Evolutionary conservation across 2,888 invertebrate species (phyloP), one percentile per base, ranked within the genome.

Genomic region (Metallyticus violacea): DNA sequence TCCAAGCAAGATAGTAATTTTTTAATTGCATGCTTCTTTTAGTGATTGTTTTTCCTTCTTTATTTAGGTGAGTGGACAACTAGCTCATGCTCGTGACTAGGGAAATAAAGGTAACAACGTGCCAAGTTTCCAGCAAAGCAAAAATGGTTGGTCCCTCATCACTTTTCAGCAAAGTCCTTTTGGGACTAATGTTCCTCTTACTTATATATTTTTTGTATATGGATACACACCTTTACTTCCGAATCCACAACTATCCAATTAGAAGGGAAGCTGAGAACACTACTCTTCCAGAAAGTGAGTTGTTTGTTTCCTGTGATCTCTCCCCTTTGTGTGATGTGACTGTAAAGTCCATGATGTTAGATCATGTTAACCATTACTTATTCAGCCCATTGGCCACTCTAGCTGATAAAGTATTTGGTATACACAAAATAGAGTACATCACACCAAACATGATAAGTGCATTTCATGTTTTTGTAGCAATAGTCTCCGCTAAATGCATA

Each of bases 401-500:
- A 27, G 92, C 96, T 62, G 97, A 97, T 90, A 91, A 94, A 89
- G 91, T 95, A 6, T 91, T 96, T 27, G 93, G 94, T 1, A 94
- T 96, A 89, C 95, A 95, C 0, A 92, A 93, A 15, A 91, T 91
- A 87, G 88, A 89, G 2, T 93, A 93, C 92, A 94, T 98, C 87
- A 96, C 97, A 0, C 97, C 98, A 0, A 97, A 97, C 91, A 94
- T 95, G 92, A 97, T 98, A 89, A 97, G 97, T 77, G 93, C 95
- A 89, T 95, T 94, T 85, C 97, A 97, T 90, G 95, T 97, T 2
- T 92, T 96, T 26, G 93, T 97, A 1, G 97, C 97, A 0, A 91
- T 96, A 26, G 89, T 95, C 0, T 94, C 96, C n/a, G 97, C 95
- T 0, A 96, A 96, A 90, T 93, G 96, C 85, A 92, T 97, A 80